These are phyloP conservation scores for Neogale vison DNA, from an alignment of 2,113 vertebrate genomes.

Conservation along the genomic window DNA sequence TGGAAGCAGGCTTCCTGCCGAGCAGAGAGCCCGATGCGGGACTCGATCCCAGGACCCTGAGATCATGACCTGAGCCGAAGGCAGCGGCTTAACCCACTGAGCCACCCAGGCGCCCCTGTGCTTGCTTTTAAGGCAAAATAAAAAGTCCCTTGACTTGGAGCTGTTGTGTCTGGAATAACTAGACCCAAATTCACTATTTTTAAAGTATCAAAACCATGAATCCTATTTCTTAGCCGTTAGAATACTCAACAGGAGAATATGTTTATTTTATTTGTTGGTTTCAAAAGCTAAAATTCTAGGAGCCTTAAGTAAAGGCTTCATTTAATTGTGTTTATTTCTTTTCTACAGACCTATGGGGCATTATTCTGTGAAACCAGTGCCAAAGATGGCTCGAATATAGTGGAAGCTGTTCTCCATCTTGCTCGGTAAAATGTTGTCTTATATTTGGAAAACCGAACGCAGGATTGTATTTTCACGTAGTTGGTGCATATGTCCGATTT, in stretches of 20 bases:
- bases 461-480: background rate
- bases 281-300: background rate
- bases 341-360: slow-evolving; percentile 88
- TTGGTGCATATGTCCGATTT: background rate
- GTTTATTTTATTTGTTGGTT: slow-evolving; percentile 13
- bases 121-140: background rate
- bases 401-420: slow-evolving; percentile 95
- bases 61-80: too few species aligned
- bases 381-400: slow-evolving; percentile 93
- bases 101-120: too few species aligned
- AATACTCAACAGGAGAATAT: background rate
- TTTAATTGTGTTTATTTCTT: slow-evolving; percentile 36
- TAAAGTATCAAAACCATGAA: background rate
- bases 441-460: background rate
- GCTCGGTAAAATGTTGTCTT: slow-evolving; percentile 87
- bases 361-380: slow-evolving; percentile 96
- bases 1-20: too few species aligned
- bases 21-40: too few species aligned
- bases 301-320: background rate
- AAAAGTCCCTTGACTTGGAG: background rate
- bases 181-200: background rate
- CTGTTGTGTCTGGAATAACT: background rate
- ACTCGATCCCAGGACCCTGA: too few species aligned
- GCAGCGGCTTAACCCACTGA: too few species aligned
- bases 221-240: background rate